Evolutionary conservation across 1,140 invertebrate genomes (phyloP), one percentile per base, ranked within the genome.

Genomic region (Drosophila novamexicana): DNA sequence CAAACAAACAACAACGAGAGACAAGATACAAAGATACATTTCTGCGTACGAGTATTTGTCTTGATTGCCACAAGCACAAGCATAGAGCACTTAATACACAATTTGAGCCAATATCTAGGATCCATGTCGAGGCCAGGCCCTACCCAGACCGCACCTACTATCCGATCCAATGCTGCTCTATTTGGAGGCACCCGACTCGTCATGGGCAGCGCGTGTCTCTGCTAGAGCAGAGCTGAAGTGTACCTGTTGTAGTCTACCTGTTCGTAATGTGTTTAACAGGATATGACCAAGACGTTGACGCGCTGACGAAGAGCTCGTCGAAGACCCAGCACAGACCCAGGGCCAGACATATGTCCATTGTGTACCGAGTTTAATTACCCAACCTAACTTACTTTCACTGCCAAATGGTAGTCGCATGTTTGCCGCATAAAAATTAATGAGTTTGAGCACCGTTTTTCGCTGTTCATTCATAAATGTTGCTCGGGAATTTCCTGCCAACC

Each of bases 191-290:
- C 34, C 53, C 34, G 34, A 16, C 14, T 57, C 56, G 56, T 66
- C 45, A 70, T 70, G 29, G 14, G 63, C 74, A 76, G 83, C 83
- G 82, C 82, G 83, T 85, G 82, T 85, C 82, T 77, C 62, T 72
- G 66, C 63, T 39, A 22, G 22, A 22, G 22, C 52, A 68, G 53
- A 39, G 44, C 64, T 45, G 44, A 53, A 54, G 76, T 29, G 22
- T 86, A 88, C 83, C 80, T 83, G 76, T 79, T 79, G 56, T 52
- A 36, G 39, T 76, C 63, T 88, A 82, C 83, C 83, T 86, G 79
- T 71, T 58, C 47, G 62, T 70, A 83, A 86, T 88, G 72, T 86
- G 76, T 88, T 88, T 88, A 77, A 83, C 83, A 86, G 83, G 82
- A 86, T 86, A 86, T 86, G 79, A 65, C 53, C 73, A 79, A 66